Evolutionary conservation across 2,797 vertebrate species (phyloP).

Genomic region (Pipistrellus kuhlii): DNA sequence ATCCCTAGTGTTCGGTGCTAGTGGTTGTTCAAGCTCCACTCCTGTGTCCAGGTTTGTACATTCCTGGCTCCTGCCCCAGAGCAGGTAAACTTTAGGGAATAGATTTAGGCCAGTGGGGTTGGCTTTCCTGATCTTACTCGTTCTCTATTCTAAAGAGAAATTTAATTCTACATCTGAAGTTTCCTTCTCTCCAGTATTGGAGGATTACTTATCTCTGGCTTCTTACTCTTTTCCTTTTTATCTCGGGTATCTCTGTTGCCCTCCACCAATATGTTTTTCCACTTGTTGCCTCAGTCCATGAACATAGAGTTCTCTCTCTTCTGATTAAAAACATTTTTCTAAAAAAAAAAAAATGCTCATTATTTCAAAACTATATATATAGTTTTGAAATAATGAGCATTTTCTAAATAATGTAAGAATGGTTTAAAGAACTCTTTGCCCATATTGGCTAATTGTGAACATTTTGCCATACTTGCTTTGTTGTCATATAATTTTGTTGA

Average conservation of each 20-base stretch:
- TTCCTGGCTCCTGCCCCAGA: accelerated
- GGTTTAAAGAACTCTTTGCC: not conserved
- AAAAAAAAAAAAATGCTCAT: not conserved
- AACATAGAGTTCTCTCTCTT: not conserved
- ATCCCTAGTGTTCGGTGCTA: not conserved
- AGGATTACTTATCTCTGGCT: not conserved
- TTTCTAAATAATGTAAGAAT: slow-evolving; percentile 10
- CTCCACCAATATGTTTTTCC: not conserved
- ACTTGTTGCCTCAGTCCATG: not conserved
- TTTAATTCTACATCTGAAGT: not conserved
- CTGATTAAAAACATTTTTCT: slow-evolving; percentile 3
- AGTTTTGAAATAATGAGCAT: slow-evolving; percentile 19
- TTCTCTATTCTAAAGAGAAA: not conserved
- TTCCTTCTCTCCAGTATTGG: not conserved
- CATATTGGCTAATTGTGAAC: not conserved
- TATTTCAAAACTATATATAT: no score
- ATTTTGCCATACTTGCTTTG: not conserved
- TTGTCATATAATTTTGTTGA: not conserved
- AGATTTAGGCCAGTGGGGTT: not conserved
- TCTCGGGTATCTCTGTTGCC: not conserved
- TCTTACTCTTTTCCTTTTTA: not conserved
- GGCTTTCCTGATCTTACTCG: not conserved
- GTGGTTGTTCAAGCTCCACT: not conserved
- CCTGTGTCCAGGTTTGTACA: not conserved
- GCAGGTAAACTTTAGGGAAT: not conserved